Evolutionary conservation across 2,888 invertebrate genomes (phyloP).

Genomic region (Hoplodrina ambigua): DNA sequence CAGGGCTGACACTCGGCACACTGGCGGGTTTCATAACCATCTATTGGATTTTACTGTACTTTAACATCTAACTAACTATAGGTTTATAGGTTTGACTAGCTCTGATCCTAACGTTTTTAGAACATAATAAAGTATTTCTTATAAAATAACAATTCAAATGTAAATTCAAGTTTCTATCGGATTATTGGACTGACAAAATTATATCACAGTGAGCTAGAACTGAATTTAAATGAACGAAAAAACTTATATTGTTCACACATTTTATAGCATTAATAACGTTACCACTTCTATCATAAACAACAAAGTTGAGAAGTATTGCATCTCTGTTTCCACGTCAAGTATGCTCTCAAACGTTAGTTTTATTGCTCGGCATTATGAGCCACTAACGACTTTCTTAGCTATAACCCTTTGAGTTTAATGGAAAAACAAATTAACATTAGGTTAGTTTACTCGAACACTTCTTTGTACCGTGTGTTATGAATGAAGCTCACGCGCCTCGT

Average conservation of each 20-base stretch:
- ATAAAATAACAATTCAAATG: too few species aligned
- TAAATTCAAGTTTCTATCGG: not conserved
- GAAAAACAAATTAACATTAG: not conserved
- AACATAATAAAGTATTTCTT: not conserved
- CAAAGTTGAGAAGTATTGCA: constrained; percentile 42
- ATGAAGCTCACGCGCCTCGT: not conserved
- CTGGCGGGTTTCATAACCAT: not conserved
- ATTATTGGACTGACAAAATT: too few species aligned
- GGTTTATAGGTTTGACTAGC: not conserved
- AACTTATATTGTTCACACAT: constrained; percentile 3
- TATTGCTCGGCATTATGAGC: constrained; percentile 9
- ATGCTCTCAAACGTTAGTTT: constrained; percentile 24
- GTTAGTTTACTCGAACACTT: not conserved
- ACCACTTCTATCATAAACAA: constrained; percentile 26
- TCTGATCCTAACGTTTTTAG: too few species aligned
- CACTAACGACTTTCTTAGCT: constrained; percentile 8
- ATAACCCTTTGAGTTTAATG: constrained; percentile 1
- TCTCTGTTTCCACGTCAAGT: constrained; percentile 20
- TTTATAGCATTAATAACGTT: not conserved
- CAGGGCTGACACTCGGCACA: constrained; percentile 3
- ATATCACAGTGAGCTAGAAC: too few species aligned
- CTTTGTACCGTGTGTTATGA: not conserved
- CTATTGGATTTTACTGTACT: too few species aligned
- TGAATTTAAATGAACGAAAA: not conserved
- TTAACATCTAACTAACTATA: too few species aligned